phyloP scores from a whole-genome alignment of 2,113 vertebrate genomes.

The Anolis carolinensis region DNA sequence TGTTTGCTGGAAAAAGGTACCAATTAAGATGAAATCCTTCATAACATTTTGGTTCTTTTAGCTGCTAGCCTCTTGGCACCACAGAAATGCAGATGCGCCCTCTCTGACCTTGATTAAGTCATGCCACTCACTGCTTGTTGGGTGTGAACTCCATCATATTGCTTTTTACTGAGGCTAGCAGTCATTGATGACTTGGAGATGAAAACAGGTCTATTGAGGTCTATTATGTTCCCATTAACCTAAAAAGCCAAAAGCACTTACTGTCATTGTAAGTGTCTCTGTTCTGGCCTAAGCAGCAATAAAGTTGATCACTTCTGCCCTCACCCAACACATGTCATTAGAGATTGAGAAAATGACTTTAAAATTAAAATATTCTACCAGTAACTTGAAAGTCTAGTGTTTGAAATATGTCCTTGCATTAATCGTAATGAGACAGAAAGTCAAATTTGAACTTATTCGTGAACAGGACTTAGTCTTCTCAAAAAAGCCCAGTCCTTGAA shows the following conservation, averaged over 20 bases:
- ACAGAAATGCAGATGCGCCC: conserved; percentile 4
- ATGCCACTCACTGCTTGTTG: conserved; percentile 39
- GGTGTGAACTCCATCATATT: conserved; percentile 9
- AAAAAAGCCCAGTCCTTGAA: background rate
- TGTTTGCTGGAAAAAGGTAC: background rate
- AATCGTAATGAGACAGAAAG: conserved; percentile 61
- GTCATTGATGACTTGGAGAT: conserved; percentile 43
- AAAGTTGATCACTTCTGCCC: conserved; percentile 49
- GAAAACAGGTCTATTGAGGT: conserved; percentile 55
- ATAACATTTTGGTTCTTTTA: conserved; percentile 23
- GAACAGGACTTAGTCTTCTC: conserved; percentile 22
- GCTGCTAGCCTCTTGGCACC: background rate
- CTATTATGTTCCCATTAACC: conserved; percentile 57
- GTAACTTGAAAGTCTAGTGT: conserved; percentile 23
- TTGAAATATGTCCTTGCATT: conserved; percentile 42
- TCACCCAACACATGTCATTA: conserved; percentile 49
- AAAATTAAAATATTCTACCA: conserved; percentile 44
- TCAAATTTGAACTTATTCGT: background rate
- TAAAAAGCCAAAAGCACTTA: conserved; percentile 52
- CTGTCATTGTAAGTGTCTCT: conserved; percentile 58
- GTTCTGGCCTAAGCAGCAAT: conserved; percentile 46
- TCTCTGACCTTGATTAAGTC: conserved; percentile 41
- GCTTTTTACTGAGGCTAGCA: conserved; percentile 46
- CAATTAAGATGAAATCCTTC: background rate
- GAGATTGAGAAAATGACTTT: conserved; percentile 53